Conservation (phyloP, 1,140 invertebrate species). For the Euura lappo region DNA sequence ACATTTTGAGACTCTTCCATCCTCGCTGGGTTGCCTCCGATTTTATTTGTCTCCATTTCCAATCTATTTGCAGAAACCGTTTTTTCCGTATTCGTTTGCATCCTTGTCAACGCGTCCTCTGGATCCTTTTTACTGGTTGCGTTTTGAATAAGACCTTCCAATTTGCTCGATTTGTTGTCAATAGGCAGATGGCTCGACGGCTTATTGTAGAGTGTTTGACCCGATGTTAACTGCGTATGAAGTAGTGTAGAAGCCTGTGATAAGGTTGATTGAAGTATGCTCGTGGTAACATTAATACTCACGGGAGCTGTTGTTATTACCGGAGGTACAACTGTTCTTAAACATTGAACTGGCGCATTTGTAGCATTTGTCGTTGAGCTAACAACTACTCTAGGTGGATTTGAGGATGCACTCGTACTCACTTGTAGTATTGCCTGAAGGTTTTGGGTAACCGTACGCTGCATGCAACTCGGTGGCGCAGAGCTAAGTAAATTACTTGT, state of each 20-base stretch:
- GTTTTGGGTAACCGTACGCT: background rate
- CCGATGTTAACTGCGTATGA: conserved; percentile 50
- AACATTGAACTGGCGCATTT: conserved; percentile 44
- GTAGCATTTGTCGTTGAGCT: conserved; percentile 34
- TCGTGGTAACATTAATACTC: conserved; percentile 48
- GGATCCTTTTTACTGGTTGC: conserved; percentile 44
- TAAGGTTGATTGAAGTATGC: conserved; percentile 56
- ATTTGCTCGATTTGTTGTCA: conserved; percentile 49
- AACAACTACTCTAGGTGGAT: conserved; percentile 39
- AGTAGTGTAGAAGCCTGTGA: conserved; percentile 52
- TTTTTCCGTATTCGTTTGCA: conserved; percentile 36
- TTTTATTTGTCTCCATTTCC: conserved; percentile 43
- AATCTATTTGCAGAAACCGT: conserved; percentile 24
- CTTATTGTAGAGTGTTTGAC: conserved; percentile 46
- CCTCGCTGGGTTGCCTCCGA: conserved; percentile 44
- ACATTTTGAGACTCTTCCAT: conserved; percentile 87
- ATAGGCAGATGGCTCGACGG: conserved; percentile 45
- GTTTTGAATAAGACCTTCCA: conserved; percentile 38
- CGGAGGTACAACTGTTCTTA: conserved; percentile 47
- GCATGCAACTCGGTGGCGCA: conserved; percentile 8
- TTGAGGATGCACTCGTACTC: conserved; percentile 34
- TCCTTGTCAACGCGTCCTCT: conserved; percentile 36
- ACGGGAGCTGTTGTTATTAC: conserved; percentile 41
- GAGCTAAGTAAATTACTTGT: conserved; percentile 49
- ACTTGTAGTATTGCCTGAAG: conserved; percentile 52